Conservation (phyloP, 2,113 vertebrate species). For the Zeus faber region DNA sequence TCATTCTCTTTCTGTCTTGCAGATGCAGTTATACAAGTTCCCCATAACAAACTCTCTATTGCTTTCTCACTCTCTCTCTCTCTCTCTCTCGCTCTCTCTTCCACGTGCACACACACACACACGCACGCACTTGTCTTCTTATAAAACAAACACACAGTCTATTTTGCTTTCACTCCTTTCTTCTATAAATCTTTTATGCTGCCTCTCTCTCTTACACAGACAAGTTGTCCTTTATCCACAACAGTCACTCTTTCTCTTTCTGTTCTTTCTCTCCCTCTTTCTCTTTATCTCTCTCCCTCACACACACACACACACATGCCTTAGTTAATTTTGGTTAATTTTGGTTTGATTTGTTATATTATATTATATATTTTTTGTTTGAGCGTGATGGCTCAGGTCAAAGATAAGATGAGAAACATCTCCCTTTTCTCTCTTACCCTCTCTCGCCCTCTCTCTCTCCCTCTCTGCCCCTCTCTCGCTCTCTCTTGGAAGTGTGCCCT, state of each 20-base stretch:
- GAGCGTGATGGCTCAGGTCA: too few relatives aligned
- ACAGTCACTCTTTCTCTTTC: neutral
- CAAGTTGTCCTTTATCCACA: neutral
- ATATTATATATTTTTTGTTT: too few relatives aligned
- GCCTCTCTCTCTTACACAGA: too few relatives aligned
- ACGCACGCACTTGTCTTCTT: constrained; percentile 8
- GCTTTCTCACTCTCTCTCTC: constrained; percentile 33
- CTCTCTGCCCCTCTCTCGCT: neutral
- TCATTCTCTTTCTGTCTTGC: constrained; percentile 15
- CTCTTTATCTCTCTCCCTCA: neutral
- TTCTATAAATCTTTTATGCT: too few relatives aligned
- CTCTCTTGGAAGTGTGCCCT: too few relatives aligned
- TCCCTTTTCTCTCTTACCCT: neutral
- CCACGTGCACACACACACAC: constrained; percentile 11
- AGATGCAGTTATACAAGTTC: constrained; percentile 26
- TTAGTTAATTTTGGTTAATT: too few relatives aligned
- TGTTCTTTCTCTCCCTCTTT: neutral
- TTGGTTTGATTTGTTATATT: too few relatives aligned
- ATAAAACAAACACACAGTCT: constrained; percentile 13
- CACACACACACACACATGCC: too few relatives aligned
- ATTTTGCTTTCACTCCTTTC: too few relatives aligned
- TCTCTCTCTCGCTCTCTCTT: constrained; percentile 9
- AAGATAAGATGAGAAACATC: too few relatives aligned
- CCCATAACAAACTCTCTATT: constrained; percentile 35
- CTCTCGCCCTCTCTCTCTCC: neutral